These are phyloP conservation scores for Micromys minutus DNA, from an alignment of 2,113 vertebrate genomes.

Conservation along the genomic window DNA sequence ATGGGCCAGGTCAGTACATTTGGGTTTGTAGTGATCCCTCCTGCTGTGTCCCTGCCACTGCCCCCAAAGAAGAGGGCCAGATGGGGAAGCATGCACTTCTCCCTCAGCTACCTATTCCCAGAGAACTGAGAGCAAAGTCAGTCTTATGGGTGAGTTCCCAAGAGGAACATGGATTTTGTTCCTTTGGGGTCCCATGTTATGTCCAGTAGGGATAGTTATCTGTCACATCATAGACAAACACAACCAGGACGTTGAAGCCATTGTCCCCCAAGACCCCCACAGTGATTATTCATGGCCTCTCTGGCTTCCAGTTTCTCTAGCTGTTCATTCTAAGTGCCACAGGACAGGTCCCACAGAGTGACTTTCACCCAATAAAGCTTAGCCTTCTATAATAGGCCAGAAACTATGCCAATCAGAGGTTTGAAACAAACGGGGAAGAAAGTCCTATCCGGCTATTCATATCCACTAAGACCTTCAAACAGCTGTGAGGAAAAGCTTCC, in stretches of 20 bases:
- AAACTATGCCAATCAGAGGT: background rate
- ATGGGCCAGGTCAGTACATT: accelerated
- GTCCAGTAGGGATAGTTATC: accelerated
- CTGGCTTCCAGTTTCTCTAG: background rate
- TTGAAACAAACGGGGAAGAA: background rate
- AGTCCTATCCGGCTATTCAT: too few relatives aligned
- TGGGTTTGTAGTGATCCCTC: accelerated
- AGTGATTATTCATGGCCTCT: accelerated
- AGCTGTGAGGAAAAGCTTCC: background rate
- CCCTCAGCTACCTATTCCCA: conserved; percentile 34
- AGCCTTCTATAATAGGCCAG: background rate
- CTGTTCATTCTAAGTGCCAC: accelerated
- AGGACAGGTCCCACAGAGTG: background rate
- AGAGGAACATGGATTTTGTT: accelerated
- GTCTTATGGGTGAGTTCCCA: accelerated
- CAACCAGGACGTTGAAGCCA: accelerated
- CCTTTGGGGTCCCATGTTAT: accelerated
- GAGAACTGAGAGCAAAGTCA: conserved; percentile 61
- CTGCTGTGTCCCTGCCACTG: accelerated
- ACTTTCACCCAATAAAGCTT: background rate
- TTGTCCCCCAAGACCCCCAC: background rate
- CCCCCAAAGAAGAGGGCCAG: background rate
- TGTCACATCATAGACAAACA: accelerated
- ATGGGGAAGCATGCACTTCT: accelerated
- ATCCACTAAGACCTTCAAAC: background rate